Evolutionary conservation across 1,140 invertebrate species (phyloP).

Genomic region (Solenopsis invicta): DNA sequence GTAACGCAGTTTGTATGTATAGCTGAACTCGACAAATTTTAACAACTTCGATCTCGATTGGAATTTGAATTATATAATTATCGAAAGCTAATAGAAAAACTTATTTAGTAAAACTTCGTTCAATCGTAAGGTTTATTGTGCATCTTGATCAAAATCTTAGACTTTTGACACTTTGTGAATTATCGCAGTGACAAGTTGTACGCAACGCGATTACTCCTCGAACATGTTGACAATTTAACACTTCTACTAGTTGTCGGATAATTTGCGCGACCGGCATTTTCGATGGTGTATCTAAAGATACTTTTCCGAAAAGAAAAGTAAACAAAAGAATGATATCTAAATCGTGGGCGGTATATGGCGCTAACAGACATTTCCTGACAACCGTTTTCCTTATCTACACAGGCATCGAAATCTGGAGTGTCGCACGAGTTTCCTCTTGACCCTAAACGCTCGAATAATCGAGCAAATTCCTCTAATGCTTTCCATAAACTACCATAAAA

Average conservation of each 20-base stretch:
- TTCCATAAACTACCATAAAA: background rate
- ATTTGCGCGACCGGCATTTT: background rate
- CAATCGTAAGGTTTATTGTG: too few species aligned
- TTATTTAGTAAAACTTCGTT: too few species aligned
- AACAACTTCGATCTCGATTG: too few species aligned
- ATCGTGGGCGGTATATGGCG: conserved; percentile 61
- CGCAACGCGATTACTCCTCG: background rate
- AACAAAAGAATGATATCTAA: conserved; percentile 75
- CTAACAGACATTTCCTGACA: conserved; percentile 69
- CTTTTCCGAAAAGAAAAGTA: conserved; percentile 18
- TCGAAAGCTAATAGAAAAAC: too few species aligned
- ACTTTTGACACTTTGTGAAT: background rate
- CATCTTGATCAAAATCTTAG: background rate
- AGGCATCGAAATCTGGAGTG: conserved; percentile 81
- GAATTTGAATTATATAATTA: too few species aligned
- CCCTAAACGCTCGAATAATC: conserved; percentile 41
- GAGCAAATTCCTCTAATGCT: background rate
- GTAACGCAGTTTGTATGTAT: background rate
- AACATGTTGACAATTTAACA: background rate
- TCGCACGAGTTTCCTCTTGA: conserved; percentile 79
- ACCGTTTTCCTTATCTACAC: conserved; percentile 81
- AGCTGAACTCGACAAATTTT: background rate
- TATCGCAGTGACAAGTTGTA: background rate
- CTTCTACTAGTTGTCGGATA: background rate
- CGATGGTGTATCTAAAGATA: background rate